Percentiles rank a stretch among this genome's conserved stretches.
Conservation (phyloP, 1,140 invertebrate species). For the Halyomorpha halys region DNA sequence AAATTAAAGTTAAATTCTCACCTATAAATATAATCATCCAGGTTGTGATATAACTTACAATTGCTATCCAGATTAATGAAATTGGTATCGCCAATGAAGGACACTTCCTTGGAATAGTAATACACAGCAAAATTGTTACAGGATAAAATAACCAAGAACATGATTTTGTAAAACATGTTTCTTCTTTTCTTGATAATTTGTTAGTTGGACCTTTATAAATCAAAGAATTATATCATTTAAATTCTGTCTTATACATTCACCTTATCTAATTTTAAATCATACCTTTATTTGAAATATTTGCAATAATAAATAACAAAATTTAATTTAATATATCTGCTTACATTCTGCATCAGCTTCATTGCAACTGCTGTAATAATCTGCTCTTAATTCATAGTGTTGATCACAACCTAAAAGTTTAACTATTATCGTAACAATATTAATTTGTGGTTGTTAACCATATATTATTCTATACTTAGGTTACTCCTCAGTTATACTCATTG, state of each 20-base stretch:
- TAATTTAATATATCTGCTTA: no score
- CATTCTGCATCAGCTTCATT: no score
- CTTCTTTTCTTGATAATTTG: neutral
- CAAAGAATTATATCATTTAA: neutral
- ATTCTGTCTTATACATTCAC: neutral
- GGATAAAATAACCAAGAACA: neutral
- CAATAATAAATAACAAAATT: no score
- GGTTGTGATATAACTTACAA: neutral
- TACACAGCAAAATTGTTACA: neutral
- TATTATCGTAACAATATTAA: no score
- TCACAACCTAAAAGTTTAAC: no score
- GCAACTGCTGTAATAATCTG: no score
- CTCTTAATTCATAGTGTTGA: no score
- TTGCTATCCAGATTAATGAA: neutral
- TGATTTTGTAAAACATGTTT: neutral
- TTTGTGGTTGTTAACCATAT: no score
- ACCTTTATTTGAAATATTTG: no score
- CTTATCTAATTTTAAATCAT: neutral
- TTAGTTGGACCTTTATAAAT: neutral
- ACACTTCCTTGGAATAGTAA: neutral
- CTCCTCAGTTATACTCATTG: no score
- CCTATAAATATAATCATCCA: conserved; percentile 2
- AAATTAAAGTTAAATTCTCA: neutral
- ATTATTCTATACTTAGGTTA: no score
- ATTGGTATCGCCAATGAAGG: neutral